Evolutionary conservation across 2,797 vertebrate species (phyloP).

Genomic region (Enteromius anoplus): DNA sequence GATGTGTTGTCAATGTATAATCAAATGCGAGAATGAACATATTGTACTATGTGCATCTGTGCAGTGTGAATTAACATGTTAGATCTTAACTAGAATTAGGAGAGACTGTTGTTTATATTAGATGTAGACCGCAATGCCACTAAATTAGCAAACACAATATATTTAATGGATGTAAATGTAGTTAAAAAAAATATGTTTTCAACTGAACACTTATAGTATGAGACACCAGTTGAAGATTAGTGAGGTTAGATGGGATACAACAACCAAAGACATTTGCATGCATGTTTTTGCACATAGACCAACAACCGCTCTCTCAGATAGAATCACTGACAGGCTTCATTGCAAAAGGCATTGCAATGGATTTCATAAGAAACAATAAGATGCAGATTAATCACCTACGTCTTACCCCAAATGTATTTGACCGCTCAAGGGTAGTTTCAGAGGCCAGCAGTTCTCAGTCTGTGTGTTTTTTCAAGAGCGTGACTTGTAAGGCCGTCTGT

Average conservation of each 20-base stretch:
- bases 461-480: conserved; percentile 16
- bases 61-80: conserved; percentile 9
- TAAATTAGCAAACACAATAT: not conserved
- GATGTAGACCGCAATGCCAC: not conserved
- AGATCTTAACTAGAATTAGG: not conserved
- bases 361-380: conserved; percentile 10
- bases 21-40: conserved; percentile 19
- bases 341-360: not conserved
- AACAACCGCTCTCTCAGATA: not conserved
- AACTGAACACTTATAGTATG: not conserved
- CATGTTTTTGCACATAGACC: not conserved
- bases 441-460: conserved; percentile 5
- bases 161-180: not conserved
- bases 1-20: conserved; percentile 9
- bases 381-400: not conserved
- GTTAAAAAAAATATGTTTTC: not conserved
- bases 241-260: not conserved
- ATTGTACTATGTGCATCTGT: conserved; percentile 5
- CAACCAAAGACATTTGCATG: not conserved
- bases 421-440: conserved; percentile 2
- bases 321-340: not conserved
- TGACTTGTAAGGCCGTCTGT: conserved; percentile 8
- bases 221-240: not conserved
- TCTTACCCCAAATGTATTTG: not conserved
- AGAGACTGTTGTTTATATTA: not conserved